Evolutionary conservation across 92 coral and sea anemone species (phyloP).

Genomic region (Anthopleura xanthogrammica): DNA sequence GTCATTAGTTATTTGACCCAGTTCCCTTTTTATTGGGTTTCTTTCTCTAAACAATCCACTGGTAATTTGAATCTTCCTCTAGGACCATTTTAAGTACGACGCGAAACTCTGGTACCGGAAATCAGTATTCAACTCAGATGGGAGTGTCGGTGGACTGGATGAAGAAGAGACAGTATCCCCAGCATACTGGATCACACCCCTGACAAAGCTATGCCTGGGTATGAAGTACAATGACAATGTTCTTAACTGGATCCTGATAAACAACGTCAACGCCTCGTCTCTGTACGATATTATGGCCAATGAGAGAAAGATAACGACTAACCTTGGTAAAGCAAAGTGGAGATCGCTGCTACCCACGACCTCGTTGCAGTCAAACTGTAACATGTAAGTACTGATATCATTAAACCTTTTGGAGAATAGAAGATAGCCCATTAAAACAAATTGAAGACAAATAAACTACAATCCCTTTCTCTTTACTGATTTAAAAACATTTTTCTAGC

Average conservation of each 20-base stretch:
- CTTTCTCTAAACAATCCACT: too few species aligned
- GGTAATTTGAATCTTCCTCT: too few species aligned
- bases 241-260: conserved; percentile 12
- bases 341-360: neutral
- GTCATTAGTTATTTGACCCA: too few species aligned
- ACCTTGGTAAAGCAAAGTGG: neutral
- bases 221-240: conserved; percentile 26
- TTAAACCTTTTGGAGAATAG: too few species aligned
- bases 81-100: too few species aligned
- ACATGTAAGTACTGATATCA: neutral
- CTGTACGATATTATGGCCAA: neutral
- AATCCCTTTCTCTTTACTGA: too few species aligned
- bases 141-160: conserved; percentile 16
- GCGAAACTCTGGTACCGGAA: too few species aligned
- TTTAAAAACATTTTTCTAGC: too few species aligned
- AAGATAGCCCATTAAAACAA: too few species aligned
- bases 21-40: too few species aligned
- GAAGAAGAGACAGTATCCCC: conserved; percentile 25
- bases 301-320: neutral
- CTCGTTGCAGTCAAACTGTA: neutral
- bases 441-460: too few species aligned
- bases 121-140: conserved; percentile 14
- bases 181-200: conserved; percentile 30
- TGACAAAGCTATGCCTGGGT: conserved; percentile 28
- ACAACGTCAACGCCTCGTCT: conserved; percentile 14